These are phyloP conservation scores for Coptodon bakossiorum DNA, from an alignment of 2,113 vertebrate genomes.

Conservation along the genomic window DNA sequence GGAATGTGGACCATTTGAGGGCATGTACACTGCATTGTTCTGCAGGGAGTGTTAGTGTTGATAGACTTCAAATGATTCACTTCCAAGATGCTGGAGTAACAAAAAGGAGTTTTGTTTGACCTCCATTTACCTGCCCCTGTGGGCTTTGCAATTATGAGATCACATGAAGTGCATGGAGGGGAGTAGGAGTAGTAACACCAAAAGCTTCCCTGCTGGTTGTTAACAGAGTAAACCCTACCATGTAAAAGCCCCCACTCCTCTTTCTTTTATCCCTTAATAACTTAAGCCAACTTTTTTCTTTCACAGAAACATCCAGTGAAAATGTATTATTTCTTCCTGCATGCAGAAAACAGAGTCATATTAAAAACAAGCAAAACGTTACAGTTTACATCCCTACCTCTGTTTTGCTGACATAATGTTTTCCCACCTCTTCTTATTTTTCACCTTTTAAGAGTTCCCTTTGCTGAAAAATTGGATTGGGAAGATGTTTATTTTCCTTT, in stretches of 20 bases:
- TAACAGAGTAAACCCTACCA: slow-evolving; percentile 52
- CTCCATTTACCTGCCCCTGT: slow-evolving; percentile 5
- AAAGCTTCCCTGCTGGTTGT: slow-evolving; percentile 39
- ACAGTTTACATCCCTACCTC: slow-evolving; percentile 42
- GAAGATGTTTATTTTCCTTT: slow-evolving; percentile 67
- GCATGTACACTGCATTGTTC: not conserved
- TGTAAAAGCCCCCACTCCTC: not conserved
- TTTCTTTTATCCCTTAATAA: slow-evolving; percentile 23
- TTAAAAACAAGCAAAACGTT: slow-evolving; percentile 55
- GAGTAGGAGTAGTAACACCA: slow-evolving; percentile 10
- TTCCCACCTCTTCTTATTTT: slow-evolving; percentile 30
- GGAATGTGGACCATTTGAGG: not conserved
- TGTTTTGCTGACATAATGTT: slow-evolving; percentile 55
- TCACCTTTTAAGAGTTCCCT: slow-evolving; percentile 44
- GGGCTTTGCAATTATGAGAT: slow-evolving; percentile 45
- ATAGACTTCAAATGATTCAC: slow-evolving; percentile 9
- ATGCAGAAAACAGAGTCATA: slow-evolving; percentile 7
- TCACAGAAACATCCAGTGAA: slow-evolving; percentile 13
- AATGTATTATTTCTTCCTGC: slow-evolving; percentile 53
- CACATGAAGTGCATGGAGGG: slow-evolving; percentile 3
- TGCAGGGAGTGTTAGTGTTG: not conserved
- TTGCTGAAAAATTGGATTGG: slow-evolving; percentile 51
- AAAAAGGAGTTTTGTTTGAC: slow-evolving; percentile 22
- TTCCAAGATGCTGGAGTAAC: not conserved
- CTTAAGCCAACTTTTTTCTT: slow-evolving; percentile 29